Conservation (phyloP, 2,113 vertebrate genomes). For the Actinemys pallida region DNA sequence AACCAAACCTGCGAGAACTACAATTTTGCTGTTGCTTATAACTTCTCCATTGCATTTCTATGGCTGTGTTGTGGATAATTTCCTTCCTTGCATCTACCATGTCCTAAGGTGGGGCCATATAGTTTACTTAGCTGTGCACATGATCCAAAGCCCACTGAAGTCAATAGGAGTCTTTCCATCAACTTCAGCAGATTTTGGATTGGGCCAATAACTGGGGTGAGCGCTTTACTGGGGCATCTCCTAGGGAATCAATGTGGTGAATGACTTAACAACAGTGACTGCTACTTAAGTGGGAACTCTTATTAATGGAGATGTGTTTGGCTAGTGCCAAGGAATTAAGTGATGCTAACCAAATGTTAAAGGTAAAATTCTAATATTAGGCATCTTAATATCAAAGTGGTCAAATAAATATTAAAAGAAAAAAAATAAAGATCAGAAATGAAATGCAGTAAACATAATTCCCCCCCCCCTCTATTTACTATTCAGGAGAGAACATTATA, state of each 20-base stretch:
- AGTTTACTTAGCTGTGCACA: not conserved
- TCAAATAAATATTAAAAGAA: not conserved
- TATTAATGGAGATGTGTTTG: not conserved
- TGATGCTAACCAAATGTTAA: not conserved
- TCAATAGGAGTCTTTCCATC: not conserved
- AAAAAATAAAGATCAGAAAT: not conserved
- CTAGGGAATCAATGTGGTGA: not conserved
- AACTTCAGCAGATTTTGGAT: not conserved
- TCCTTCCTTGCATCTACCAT: not conserved
- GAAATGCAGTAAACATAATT: not conserved
- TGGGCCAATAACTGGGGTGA: not conserved
- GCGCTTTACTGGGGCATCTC: not conserved
- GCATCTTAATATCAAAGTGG: not conserved
- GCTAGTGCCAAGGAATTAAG: not conserved
- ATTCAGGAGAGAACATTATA: not conserved
- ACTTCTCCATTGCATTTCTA: not conserved
- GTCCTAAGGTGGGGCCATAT: not conserved
- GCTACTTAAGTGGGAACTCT: not conserved
- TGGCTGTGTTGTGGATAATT: too few relatives aligned
- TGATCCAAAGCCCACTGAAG: not conserved
- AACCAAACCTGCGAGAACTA: not conserved
- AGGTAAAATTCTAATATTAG: fast-evolving
- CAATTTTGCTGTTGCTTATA: not conserved
- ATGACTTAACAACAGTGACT: fast-evolving
- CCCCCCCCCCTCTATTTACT: not conserved